Conservation (phyloP, 2,797 vertebrate species). For the Anolis apletophallus region DNA sequence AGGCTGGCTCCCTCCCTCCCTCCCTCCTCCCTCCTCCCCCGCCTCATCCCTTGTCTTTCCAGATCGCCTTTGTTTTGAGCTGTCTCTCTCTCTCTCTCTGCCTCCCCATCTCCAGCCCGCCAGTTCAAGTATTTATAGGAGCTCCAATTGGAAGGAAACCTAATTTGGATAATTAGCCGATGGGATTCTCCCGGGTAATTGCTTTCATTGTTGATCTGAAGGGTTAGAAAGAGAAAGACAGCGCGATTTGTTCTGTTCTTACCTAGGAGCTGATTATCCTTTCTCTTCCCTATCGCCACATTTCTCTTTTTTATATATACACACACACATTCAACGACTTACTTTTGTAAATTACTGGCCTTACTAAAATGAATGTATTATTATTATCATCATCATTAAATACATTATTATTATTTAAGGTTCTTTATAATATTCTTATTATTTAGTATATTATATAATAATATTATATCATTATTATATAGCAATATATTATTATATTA, state of each 20-base stretch:
- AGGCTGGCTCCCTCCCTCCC: not conserved
- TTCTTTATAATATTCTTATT: too few relatives aligned
- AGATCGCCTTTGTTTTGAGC: slow-evolving; percentile 6
- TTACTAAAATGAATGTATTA: not conserved
- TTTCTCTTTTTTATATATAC: too few relatives aligned
- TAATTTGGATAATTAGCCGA: slow-evolving; percentile 76
- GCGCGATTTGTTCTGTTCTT: not conserved
- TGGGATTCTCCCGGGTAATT: slow-evolving; percentile 69
- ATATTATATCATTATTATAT: too few relatives aligned
- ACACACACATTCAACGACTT: not conserved
- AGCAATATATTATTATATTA: too few relatives aligned
- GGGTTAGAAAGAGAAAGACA: not conserved
- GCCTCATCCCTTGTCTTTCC: not conserved
- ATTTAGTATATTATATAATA: too few relatives aligned
- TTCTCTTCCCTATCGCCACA: not conserved
- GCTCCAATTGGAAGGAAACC: slow-evolving; percentile 66
- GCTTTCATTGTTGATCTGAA: slow-evolving; percentile 67
- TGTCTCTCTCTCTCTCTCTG: not conserved
- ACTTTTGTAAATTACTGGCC: not conserved
- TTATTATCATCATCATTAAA: too few relatives aligned
- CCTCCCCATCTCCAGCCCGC: not conserved
- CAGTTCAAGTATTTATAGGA: slow-evolving; percentile 60
- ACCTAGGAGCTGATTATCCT: not conserved
- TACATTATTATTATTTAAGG: too few relatives aligned
- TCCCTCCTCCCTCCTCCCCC: not conserved